Base-by-base conservation (phyloP, 2,113 vertebrate species). In the Gobius niger region DNA sequence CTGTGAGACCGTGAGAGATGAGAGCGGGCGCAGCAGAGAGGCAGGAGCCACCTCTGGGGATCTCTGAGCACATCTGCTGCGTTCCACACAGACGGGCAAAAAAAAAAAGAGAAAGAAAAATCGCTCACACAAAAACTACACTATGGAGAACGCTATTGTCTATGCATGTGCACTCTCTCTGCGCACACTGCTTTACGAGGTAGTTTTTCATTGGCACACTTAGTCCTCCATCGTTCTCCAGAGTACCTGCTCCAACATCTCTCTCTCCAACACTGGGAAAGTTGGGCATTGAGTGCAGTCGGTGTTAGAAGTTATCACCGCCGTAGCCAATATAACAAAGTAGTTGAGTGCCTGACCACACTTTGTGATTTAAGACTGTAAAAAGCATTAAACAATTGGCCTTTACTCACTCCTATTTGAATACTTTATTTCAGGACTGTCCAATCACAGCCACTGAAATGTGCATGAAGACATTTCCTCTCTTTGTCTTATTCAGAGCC, bases 31-130 rank as follows among this genome's bases (percentile, higher is more conserved):
- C 49, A 44, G 64, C 24, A 53, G 51, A 72, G 68, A 67, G 67
- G 63, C 79, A 67, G 56, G 19, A 34, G 63, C 59, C 44, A 81
- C 86, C 88, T 87, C 81, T 7, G 73, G 88, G 85, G 82, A 84
- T 75, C 72, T 50, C 61, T 46, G 76, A 89, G 82, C 85, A 93
- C 92, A 93, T 91, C 91, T 92, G 91, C 82, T 85, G 56, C 73
- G 81, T 82, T 90, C 76, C 76, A 87, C 85, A 82, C 75, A 70
- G 78, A 70, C 81, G 24, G 76, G 74, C 71, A 78, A 80, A 73
- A 79, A 71, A 78, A 66, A 51, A 63, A 57, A 63, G 54, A 47
- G 41, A 65, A 44, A 51, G 40, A 57, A 14, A 40, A 40, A 57
- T 68, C 61, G 53, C 63, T 51, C 40, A 47, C 72, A 67, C 61